These are phyloP conservation scores for Triplophysa dalaica DNA, from an alignment of 2,113 vertebrate species.

Conservation along the genomic window DNA sequence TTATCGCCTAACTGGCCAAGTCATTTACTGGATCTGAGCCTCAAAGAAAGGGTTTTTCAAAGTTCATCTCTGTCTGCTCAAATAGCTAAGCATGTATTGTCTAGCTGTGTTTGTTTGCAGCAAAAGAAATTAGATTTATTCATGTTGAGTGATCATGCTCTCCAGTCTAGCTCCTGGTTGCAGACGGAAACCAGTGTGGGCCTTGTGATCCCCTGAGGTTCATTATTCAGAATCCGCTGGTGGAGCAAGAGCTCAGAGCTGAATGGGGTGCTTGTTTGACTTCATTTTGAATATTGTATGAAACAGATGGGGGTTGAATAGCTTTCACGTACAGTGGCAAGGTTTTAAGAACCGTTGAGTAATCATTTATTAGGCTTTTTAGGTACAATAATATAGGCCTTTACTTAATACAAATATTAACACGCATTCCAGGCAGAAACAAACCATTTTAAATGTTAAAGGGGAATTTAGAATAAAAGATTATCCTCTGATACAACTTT, in stretches of 20 bases:
- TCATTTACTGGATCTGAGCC: neutral
- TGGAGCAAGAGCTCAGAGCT: slow-evolving; percentile 34
- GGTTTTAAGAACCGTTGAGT: neutral
- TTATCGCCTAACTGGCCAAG: neutral
- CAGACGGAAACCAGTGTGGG: slow-evolving; percentile 8
- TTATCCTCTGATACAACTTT: neutral
- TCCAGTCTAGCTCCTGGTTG: neutral
- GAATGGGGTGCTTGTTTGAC: slow-evolving; percentile 53
- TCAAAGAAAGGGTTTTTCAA: too few relatives aligned
- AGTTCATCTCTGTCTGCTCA: neutral
- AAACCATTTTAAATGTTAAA: neutral
- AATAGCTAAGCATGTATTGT: too few relatives aligned
- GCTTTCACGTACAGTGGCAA: slow-evolving; percentile 20
- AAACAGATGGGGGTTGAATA: slow-evolving; percentile 46
- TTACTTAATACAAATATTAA: neutral
- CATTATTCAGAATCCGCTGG: slow-evolving; percentile 44
- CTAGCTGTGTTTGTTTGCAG: neutral
- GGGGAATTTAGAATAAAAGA: neutral
- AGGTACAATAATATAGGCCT: neutral
- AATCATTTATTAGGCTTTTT: neutral
- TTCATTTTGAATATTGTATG: slow-evolving; percentile 42
- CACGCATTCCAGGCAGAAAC: neutral
- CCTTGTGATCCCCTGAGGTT: slow-evolving; percentile 48
- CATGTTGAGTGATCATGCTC: neutral
- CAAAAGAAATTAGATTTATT: neutral